These are phyloP conservation scores for Hoplostethus mediterraneus DNA, from an alignment of 2,797 vertebrate species.

Conservation along the genomic window DNA sequence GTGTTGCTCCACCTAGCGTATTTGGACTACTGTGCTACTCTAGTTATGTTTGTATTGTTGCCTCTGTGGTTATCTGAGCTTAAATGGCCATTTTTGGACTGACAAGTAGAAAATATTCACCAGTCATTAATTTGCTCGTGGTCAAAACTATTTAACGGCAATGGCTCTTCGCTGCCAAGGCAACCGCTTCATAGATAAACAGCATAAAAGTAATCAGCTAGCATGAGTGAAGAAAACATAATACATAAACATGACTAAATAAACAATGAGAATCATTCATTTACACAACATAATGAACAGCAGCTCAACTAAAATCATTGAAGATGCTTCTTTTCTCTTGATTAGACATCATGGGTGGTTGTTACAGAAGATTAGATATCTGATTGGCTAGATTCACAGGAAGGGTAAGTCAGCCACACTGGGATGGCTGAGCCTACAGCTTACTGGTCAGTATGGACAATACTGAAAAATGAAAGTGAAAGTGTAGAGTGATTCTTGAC, in stretches of 20 bases:
- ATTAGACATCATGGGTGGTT: constrained; percentile 28
- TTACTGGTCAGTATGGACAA: constrained; percentile 44
- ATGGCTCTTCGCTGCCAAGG: constrained; percentile 67
- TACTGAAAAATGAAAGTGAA: constrained; percentile 28
- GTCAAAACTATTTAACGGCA: constrained; percentile 46
- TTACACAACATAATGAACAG: constrained; percentile 32
- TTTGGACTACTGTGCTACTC: constrained; percentile 51
- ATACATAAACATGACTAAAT: constrained; percentile 16
- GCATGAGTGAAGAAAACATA: constrained; percentile 38
- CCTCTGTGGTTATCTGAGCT: constrained; percentile 13
- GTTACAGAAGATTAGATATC: constrained; percentile 38
- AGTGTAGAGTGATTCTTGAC: constrained; percentile 26
- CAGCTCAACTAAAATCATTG: constrained; percentile 20
- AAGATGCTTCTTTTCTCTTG: constrained; percentile 35
- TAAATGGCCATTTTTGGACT: constrained; percentile 18
- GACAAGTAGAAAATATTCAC: constrained; percentile 24
- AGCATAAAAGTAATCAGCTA: constrained; percentile 47
- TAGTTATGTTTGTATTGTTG: constrained; percentile 23
- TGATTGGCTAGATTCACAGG: constrained; percentile 45
- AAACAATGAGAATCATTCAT: constrained; percentile 38
- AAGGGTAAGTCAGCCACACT: constrained; percentile 38
- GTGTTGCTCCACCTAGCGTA: constrained; percentile 14
- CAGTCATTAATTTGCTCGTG: constrained; percentile 33
- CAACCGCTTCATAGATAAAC: constrained; percentile 67
- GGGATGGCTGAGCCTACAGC: constrained; percentile 51